Conservation (phyloP, 1,140 invertebrate genomes). For the Drosophila saltans region DNA sequence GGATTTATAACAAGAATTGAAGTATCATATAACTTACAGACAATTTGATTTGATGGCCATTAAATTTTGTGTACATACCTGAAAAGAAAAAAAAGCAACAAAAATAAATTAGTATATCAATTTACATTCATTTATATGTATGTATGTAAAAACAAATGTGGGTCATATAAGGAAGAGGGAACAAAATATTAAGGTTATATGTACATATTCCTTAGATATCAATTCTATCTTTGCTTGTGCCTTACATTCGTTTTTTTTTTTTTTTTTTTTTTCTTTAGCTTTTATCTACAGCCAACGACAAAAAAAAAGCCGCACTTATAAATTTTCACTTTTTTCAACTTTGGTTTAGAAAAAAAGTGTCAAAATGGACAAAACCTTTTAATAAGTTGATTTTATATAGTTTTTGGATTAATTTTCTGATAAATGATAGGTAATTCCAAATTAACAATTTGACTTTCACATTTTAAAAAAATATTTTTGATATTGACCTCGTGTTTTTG, state of each 20-base stretch:
- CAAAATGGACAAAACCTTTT: no score
- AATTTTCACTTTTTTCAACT: no score
- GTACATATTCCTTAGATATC: not conserved
- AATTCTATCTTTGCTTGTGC: constrained; percentile 16
- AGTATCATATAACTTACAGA: constrained; percentile 38
- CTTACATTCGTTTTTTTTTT: constrained; percentile 36
- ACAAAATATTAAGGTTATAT: constrained; percentile 2
- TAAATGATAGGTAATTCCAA: no score
- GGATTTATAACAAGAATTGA: constrained; percentile 30
- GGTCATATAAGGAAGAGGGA: constrained; percentile 14
- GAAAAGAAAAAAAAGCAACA: constrained; percentile 19
- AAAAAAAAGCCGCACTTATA: no score
- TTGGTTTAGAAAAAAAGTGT: no score
- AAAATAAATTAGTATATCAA: constrained; percentile 16
- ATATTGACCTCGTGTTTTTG: no score
- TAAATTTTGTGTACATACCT: constrained; percentile 40
- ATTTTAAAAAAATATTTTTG: no score
- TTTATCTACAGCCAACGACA: no score
- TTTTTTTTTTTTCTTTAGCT: constrained; percentile 60
- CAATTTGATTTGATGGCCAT: constrained; percentile 34
- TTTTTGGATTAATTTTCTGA: no score
- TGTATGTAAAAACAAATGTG: not conserved
- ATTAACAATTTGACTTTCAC: no score
- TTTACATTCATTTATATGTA: constrained; percentile 26
- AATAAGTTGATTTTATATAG: no score